Percentiles rank a stretch among this genome's conserved stretches.
phyloP scores from a whole-genome alignment of 2,113 vertebrate genomes.

The Eretmochelys imbricata region DNA sequence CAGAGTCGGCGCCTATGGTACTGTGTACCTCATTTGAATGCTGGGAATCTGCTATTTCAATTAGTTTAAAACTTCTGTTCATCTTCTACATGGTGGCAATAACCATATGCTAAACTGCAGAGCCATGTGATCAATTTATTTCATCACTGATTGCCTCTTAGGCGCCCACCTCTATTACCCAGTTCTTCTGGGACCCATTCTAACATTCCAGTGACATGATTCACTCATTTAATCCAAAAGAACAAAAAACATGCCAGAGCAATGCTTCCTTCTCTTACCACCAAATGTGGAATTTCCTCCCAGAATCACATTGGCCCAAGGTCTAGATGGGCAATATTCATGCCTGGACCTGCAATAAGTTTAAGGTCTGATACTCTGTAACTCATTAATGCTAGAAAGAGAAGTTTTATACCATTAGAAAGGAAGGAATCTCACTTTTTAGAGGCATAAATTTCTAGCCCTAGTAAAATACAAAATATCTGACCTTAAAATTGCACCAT shows the following conservation, averaged over 20 bases:
- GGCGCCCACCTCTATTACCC: neutral
- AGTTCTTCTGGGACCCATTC: neutral
- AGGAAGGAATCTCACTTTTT: neutral
- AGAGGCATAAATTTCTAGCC: neutral
- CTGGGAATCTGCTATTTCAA: neutral
- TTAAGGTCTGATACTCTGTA: neutral
- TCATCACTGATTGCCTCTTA: neutral
- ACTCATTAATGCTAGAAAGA: neutral
- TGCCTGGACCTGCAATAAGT: rapidly evolving
- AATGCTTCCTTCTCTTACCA: neutral
- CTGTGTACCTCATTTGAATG: neutral
- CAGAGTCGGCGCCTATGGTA: neutral
- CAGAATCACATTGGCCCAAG: neutral
- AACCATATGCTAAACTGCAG: neutral
- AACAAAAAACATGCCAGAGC: neutral
- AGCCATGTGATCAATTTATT: neutral
- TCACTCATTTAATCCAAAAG: neutral
- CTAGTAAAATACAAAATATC: neutral
- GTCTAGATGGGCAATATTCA: neutral
- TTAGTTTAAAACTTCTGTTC: neutral
- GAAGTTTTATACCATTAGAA: neutral
- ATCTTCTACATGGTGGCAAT: neutral
- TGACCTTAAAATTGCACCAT: neutral
- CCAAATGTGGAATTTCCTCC: neutral
- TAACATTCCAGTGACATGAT: neutral